Evolutionary conservation across 2,888 invertebrate species (phyloP).

Genomic region (Mesochorus sp.): DNA sequence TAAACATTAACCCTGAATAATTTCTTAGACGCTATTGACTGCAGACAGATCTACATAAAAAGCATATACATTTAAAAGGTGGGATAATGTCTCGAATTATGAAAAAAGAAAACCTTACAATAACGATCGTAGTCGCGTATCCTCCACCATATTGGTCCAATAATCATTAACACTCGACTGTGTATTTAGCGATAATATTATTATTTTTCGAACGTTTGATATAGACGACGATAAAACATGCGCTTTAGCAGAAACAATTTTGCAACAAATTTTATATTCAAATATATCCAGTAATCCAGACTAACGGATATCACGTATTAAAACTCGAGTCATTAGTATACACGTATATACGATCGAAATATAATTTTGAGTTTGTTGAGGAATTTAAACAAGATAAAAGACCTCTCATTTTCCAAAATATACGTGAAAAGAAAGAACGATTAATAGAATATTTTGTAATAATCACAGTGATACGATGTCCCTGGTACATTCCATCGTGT

Average conservation of each 20-base stretch:
- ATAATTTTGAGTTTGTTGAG: background rate
- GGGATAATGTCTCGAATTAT: too few species aligned
- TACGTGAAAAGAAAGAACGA: too few species aligned
- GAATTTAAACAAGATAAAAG: background rate
- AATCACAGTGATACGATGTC: background rate
- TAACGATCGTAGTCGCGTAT: too few species aligned
- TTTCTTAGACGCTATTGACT: too few species aligned
- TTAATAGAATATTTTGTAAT: background rate
- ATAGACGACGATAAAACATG: slow-evolving; percentile 10
- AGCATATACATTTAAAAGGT: too few species aligned
- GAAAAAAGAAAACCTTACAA: too few species aligned
- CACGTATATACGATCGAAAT: background rate
- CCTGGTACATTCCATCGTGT: too few species aligned
- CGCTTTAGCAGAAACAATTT: slow-evolving; percentile 5
- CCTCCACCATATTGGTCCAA: too few species aligned
- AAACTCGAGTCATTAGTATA: background rate
- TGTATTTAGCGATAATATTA: slow-evolving; percentile 9
- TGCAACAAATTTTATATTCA: slow-evolving; percentile 17
- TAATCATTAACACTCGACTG: background rate
- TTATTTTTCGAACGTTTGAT: slow-evolving; percentile 18
- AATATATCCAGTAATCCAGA: background rate
- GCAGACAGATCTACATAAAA: too few species aligned
- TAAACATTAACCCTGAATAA: too few species aligned
- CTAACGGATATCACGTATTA: background rate
- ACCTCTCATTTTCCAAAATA: background rate